Percentiles rank a stretch among this genome's conserved stretches.
These are phyloP conservation scores for Lasioglossum lativentre DNA, from an alignment of 2,888 invertebrate species.

Conservation along the genomic window DNA sequence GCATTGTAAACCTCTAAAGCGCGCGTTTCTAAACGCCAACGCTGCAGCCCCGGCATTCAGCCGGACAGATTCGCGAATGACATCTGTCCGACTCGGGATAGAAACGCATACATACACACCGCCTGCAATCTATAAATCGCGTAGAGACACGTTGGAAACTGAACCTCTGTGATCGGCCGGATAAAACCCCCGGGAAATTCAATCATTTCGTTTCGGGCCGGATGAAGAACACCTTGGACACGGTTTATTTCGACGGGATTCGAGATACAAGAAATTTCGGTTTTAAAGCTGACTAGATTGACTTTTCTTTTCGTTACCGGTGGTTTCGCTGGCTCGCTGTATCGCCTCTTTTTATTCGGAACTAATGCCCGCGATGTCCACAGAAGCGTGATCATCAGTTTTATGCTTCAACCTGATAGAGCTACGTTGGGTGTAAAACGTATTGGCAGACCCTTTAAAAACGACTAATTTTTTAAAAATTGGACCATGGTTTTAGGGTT, in stretches of 20 bases:
- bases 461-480: too few species aligned
- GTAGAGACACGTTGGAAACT: slow-evolving; percentile 25
- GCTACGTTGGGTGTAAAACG: too few species aligned
- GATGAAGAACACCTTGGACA: not conserved
- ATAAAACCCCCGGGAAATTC: slow-evolving; percentile 36
- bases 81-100: slow-evolving; percentile 40
- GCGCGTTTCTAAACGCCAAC: slow-evolving; percentile 50
- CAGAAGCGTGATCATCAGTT: too few species aligned
- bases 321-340: not conserved
- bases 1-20: slow-evolving; percentile 53
- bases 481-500: too few species aligned
- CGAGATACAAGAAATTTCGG: not conserved
- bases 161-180: slow-evolving; percentile 11
- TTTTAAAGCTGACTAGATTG: not conserved
- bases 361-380: too few species aligned
- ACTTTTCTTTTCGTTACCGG: not conserved
- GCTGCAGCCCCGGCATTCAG: slow-evolving; percentile 14
- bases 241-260: not conserved
- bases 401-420: too few species aligned
- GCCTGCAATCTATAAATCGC: slow-evolving; percentile 27
- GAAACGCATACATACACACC: not conserved
- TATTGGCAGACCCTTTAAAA: too few species aligned
- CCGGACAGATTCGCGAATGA: slow-evolving; percentile 39
- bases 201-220: slow-evolving; percentile 16
- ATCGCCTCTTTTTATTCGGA: too few species aligned